Evolutionary conservation across 2,113 vertebrate genomes (phyloP), one percentile per base, ranked within the genome.

Genomic region (Edolisoma coerulescens): DNA sequence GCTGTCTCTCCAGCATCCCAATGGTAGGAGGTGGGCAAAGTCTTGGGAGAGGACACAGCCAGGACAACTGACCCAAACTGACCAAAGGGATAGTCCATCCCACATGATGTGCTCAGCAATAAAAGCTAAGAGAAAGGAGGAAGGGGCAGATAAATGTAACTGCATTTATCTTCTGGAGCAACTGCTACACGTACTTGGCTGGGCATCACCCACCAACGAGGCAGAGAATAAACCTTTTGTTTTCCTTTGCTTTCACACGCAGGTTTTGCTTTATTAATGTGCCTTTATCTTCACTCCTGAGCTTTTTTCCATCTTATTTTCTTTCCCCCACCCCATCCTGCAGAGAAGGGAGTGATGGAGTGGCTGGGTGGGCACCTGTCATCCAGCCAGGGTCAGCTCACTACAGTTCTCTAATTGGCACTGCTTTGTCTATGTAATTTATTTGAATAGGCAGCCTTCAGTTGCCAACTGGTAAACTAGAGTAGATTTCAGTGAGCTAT

Each of bases 371-470:
- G 54, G 61, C 27, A 63, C 49, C 68, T 61, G 89, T 16, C 54
- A 21, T 28, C 27, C 76, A 56, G 47, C 41, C 47, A 80, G 27
- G 35, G 32, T 22, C 69, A 81, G 44, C 69, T 54, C 42, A 10
- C 47, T 37, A 16, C 42, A 76, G 68, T 60, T 86, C 52, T 61
- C 50, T 93, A 89, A 86, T 37, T 92, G 75, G 73, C 54, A 87
- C 87, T 49, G 69, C 49, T 95, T 89, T 91, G 60, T 95, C 93
- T 82, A 6, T 89, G 45, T 56, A 69, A 59, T 96, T 87, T 78
- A 94, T 96, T 92, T 92, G 93, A 97, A 64, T 33, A 74, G 84
- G 82, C 92, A 95, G 79, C 88, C 59, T 57, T 86, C 81, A 68
- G 28, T 10, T 84, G 44, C 57, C 86, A 37, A 64, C 85, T 83